These are phyloP conservation scores for Drosophila willistoni DNA, from an alignment of 1,140 invertebrate species.

Conservation along the genomic window DNA sequence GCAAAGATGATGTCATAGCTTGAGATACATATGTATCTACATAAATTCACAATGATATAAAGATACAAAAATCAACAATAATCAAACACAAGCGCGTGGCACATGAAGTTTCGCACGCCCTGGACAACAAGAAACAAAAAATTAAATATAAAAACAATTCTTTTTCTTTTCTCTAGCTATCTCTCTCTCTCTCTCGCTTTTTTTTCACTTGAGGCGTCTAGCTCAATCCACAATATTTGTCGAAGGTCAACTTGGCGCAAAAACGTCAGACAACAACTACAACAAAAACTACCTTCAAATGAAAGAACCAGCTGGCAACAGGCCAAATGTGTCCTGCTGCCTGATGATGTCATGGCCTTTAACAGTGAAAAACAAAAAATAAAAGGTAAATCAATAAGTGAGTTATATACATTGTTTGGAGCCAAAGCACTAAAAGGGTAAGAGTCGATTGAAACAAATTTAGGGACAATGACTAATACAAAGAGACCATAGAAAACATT, in stretches of 20 bases:
- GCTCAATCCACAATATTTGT: slow-evolving; percentile 36
- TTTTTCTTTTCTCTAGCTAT: neutral
- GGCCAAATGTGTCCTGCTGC: slow-evolving; percentile 50
- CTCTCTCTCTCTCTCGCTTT: neutral
- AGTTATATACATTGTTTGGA: slow-evolving; percentile 2
- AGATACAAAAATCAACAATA: neutral
- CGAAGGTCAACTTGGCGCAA: slow-evolving; percentile 52
- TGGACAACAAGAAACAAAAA: slow-evolving; percentile 15
- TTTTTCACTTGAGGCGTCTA: slow-evolving; percentile 30
- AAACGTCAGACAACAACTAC: slow-evolving; percentile 22
- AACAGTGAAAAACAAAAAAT: neutral
- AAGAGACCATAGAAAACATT: neutral
- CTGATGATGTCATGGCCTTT: slow-evolving; percentile 39
- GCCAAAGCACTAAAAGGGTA: neutral
- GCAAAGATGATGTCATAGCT: slow-evolving; percentile 67
- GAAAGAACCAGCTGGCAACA: slow-evolving; percentile 44
- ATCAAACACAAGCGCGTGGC: slow-evolving; percentile 33
- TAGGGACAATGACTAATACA: slow-evolving; percentile 8
- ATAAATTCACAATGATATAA: slow-evolving; percentile 7
- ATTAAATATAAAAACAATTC: neutral
- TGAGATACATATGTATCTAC: slow-evolving; percentile 41
- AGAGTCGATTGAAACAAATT: neutral
- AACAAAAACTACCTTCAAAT: neutral
- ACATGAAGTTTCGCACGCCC: slow-evolving; percentile 42
- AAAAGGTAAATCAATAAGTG: slow-evolving; percentile 52